phyloP scores from a whole-genome alignment of 2,888 invertebrate species.

The Sesamia inferens region DNA sequence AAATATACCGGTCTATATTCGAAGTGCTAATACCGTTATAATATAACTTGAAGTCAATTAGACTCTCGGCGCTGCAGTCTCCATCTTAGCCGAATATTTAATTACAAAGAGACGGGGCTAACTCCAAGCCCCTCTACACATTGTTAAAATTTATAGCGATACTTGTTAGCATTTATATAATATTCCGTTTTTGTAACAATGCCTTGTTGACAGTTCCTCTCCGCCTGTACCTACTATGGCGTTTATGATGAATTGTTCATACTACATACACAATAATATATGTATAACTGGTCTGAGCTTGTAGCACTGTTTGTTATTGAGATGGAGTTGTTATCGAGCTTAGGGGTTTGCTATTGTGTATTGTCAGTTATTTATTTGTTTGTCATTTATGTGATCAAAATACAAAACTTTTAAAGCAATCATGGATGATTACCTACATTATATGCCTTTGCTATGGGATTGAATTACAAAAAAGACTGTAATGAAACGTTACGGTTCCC shows the following conservation, averaged over 20 bases:
- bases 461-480: slow-evolving; percentile 1
- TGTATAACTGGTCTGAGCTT: slow-evolving; percentile 9
- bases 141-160: slow-evolving; percentile 48
- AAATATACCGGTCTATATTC: slow-evolving; percentile 7
- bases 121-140: slow-evolving; percentile 11
- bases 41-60: slow-evolving; percentile 42
- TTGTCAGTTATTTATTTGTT: not conserved
- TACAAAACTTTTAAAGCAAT: not conserved
- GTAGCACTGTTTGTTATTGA: slow-evolving; percentile 16
- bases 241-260: slow-evolving; percentile 27
- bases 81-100: slow-evolving; percentile 35
- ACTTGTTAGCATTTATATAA: slow-evolving; percentile 55
- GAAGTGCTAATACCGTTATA: slow-evolving; percentile 21
- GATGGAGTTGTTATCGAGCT: slow-evolving; percentile 3
- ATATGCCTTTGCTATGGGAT: not conserved
- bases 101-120: not conserved
- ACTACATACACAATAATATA: no score
- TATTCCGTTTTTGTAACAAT: slow-evolving; percentile 41
- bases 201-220: slow-evolving; percentile 22
- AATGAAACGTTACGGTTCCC: not conserved
- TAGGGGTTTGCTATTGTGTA: not conserved
- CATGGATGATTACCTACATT: not conserved
- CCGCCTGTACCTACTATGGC: slow-evolving; percentile 20
- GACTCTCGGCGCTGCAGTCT: slow-evolving; percentile 11
- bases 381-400: not conserved